Evolutionary conservation across 2,888 invertebrate species (phyloP), one percentile per base, ranked within the genome.

Genomic region (Parnassius mnemosyne): DNA sequence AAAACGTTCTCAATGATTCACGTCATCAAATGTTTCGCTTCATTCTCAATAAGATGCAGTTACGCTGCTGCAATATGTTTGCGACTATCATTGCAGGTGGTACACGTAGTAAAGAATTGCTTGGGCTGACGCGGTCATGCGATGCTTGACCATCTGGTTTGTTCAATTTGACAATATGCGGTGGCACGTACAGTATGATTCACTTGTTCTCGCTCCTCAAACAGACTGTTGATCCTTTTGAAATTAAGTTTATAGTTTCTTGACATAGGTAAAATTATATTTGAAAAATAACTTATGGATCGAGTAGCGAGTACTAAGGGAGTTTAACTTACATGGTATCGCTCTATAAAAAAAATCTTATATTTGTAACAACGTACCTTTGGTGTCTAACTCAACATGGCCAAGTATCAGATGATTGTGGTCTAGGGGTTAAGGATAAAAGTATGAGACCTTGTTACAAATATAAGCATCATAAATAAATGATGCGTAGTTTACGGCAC

Each of bases 11-110:
- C 44, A 53, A 53, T 41, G 34, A 20, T 43, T 13, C 44, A 44
- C 52, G 10, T 49, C 53, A 50, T 44, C 49, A n/a, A 20, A 56
- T 52, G 12, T 53, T n/a, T 60, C 53, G 49, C 43, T 44, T 61
- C 55, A 61, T 60, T 49, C 42, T 47, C 34, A 10, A 34, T 25
- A 25, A 25, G 47, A 46, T 25, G 9, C 10, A 20, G 25, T 59
- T 59, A 49, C 56, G 55, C 57, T 68, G 71, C 72, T 73, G 76
- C 76, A 73, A 74, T 74, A 72, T 81, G 81, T 83, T 77, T 84
- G 84, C 86, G 80, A 79, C 83, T 87, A 81, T 87, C 83, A 83
- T 88, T 88, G 71, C 88, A 88, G 88, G 88, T 88, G 81, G 81
- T 79, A 77, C 78, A 74, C 81, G 74, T 83, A 80, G 78, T 81